These are phyloP conservation scores for Xenopus tropicalis DNA, from an alignment of 2,113 vertebrate genomes.

Conservation along the genomic window UCB_Xtro_10.0 CM004452.2:37145001-37145500, in stretches of 20 bases:
- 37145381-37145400: too few species aligned
- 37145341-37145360: neutral
- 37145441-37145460: too few species aligned
- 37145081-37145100: too few species aligned
- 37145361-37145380: too few species aligned
- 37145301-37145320: slow-evolving; percentile 97
- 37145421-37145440: too few species aligned
- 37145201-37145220: slow-evolving; percentile 91
- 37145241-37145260: slow-evolving; percentile 95
- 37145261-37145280: slow-evolving; percentile 96
- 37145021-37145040: slow-evolving; percentile 88
- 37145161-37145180: slow-evolving; percentile 94
- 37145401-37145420: too few species aligned
- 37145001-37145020: slow-evolving; percentile 86
- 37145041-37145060: slow-evolving; percentile 68
- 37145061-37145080: too few species aligned
- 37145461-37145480: too few species aligned
- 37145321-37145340: slow-evolving; percentile 82
- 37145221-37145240: slow-evolving; percentile 96
- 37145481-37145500: too few species aligned
- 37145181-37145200: slow-evolving; percentile 91
- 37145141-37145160: slow-evolving; percentile 66
- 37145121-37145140: too few species aligned
- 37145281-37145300: slow-evolving; percentile 95
- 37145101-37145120: too few species aligned